These are phyloP conservation scores for Aphelocoma coerulescens DNA, from an alignment of 2,113 vertebrate genomes.

Conservation along the genomic window DNA sequence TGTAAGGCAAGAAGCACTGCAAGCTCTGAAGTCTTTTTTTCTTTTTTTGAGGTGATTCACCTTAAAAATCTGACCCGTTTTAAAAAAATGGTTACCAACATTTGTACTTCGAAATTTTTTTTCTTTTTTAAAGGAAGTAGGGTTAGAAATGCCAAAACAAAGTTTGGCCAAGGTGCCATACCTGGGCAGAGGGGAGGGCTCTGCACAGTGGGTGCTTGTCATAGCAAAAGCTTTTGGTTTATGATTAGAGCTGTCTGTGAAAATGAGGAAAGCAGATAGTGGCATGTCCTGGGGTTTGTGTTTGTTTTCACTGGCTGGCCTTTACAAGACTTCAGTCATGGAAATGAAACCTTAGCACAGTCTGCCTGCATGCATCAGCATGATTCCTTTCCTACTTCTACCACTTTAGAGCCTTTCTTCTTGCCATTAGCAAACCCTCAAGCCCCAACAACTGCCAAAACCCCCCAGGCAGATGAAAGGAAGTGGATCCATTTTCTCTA, in stretches of 20 bases:
- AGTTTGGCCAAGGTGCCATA: neutral
- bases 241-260: neutral
- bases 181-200: neutral
- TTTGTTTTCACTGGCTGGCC: neutral
- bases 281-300: neutral
- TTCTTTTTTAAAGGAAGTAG: neutral
- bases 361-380: slow-evolving; percentile 9
- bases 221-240: neutral
- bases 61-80: neutral
- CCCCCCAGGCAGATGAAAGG: slow-evolving; percentile 75
- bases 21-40: neutral
- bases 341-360: neutral
- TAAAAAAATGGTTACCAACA: neutral
- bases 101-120: neutral
- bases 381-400: neutral
- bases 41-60: neutral
- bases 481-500: slow-evolving; percentile 78
- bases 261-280: slow-evolving; percentile 1
- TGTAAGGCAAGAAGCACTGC: neutral
- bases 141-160: neutral
- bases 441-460: slow-evolving; percentile 28
- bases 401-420: slow-evolving; percentile 50
- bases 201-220: neutral
- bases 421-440: slow-evolving; percentile 55
- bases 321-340: neutral